Base-by-base conservation (phyloP, 2,113 vertebrate species). In the Platichthys stellatus region DNA sequence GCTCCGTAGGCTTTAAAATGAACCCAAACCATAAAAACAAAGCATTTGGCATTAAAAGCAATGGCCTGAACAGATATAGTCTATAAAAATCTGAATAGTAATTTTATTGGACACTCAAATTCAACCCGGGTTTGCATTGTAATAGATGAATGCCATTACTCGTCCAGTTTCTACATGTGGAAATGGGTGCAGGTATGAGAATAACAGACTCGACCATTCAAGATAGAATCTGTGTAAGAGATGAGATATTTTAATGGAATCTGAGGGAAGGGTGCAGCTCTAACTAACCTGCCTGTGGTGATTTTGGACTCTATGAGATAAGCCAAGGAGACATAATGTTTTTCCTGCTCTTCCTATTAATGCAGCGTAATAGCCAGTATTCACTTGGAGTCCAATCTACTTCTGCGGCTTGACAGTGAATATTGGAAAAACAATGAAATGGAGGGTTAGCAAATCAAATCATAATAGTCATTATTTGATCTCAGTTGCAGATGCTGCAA, bases 361-460 rank as follows among this genome's bases (percentile, higher is more conserved):
- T 74, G 73, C 69, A 74, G 57, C 31, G 31, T 77, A 80, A 85
- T 85, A 21, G 81, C 84, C 78, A 89, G 83, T 77, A 72, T 83
- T 85, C 69, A 87, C 84, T 87, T 86, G 79, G 82, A 82, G 74
- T 63, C 66, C 54, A 65, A 80, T 74, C 64, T 77, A 68, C 80
- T 76, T 71, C 57, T 87, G 79, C 7, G 67, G 86, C 66, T 80
- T 79, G 78, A 88, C 69, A 88, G 38, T 60, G 67, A 80, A 83
- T 88, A 76, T 84, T 59, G 84, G 85, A 91, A 90, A 88, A 84
- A 78, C 80, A 78, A 68, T 65, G 75, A 84, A 86, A 80, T 79
- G 73, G 90, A 90, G 75, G 61, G 54, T 86, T 89, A 81, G 74
- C 64, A 84, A 79, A 86, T 86, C 81, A 85, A 83, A 85, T 88